Conservation (phyloP, 2,113 vertebrate genomes). For the Cyphomyrus discorhynchus region DNA sequence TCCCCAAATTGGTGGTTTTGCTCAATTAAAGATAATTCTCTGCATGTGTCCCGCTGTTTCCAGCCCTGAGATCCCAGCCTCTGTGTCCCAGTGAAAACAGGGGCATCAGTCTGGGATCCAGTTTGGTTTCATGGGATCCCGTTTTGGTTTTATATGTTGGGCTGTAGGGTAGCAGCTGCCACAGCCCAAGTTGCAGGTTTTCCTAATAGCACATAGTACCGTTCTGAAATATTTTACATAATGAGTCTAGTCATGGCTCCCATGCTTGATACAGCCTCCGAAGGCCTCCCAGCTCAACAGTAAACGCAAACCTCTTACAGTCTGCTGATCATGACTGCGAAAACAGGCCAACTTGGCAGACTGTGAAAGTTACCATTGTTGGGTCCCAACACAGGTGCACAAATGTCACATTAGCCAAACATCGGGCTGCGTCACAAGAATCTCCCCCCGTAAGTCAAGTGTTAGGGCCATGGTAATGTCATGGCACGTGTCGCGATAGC, state of each 20-base stretch:
- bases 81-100: background rate
- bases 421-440: background rate
- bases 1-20: background rate
- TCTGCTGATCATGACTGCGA: background rate
- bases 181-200: slow-evolving; percentile 28
- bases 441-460: background rate
- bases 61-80: background rate
- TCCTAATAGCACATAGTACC: slow-evolving; percentile 21
- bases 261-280: slow-evolving; percentile 33
- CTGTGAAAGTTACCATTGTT: background rate
- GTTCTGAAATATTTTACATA: slow-evolving; percentile 43
- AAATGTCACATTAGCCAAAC: background rate
- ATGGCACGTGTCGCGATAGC: background rate
- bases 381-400: background rate
- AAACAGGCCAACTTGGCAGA: background rate
- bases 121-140: background rate
- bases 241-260: slow-evolving; percentile 45
- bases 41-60: background rate
- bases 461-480: background rate
- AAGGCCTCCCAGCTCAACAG: background rate
- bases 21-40: background rate
- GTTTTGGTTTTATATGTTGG: slow-evolving; percentile 12
- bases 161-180: background rate
- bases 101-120: background rate
- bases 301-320: background rate